Conservation (phyloP, 2,797 vertebrate species). For the Sparus aurata region DNA sequence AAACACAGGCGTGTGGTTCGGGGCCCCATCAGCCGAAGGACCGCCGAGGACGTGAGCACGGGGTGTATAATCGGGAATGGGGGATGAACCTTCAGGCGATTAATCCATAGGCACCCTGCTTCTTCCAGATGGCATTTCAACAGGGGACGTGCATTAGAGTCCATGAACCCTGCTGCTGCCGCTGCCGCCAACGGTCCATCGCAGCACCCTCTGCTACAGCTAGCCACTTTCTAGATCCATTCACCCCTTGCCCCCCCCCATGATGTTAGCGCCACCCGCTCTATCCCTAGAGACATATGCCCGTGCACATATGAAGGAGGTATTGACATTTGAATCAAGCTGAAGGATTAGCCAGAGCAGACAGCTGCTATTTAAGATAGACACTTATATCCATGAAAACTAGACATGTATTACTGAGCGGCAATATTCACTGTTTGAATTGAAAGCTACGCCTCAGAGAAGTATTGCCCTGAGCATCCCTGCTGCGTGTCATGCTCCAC, state of each 20-base stretch:
- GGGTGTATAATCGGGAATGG: constrained; percentile 45
- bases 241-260: constrained; percentile 41
- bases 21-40: constrained; percentile 45
- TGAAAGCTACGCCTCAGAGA: constrained; percentile 36
- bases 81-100: constrained; percentile 59
- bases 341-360: constrained; percentile 70
- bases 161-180: constrained; percentile 48
- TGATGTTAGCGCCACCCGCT: constrained; percentile 62
- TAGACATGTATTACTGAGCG: constrained; percentile 50
- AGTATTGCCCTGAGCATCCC: constrained; percentile 5
- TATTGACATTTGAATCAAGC: constrained; percentile 81
- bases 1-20: constrained; percentile 38
- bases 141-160: constrained; percentile 58
- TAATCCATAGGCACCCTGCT: constrained; percentile 61
- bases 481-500: constrained; percentile 13
- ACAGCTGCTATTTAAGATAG: constrained; percentile 76
- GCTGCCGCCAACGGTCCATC: constrained; percentile 30
- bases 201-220: constrained; percentile 22
- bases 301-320: constrained; percentile 67
- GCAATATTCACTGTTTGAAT: constrained; percentile 39
- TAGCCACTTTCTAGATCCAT: constrained; percentile 36
- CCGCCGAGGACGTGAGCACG: constrained; percentile 33
- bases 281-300: constrained; percentile 61
- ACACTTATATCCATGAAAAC: constrained; percentile 70
- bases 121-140: constrained; percentile 76